Evolutionary conservation across 1,140 invertebrate genomes (phyloP), one percentile per base, ranked within the genome.

Genomic region (Drosophila subpulchrella): DNA sequence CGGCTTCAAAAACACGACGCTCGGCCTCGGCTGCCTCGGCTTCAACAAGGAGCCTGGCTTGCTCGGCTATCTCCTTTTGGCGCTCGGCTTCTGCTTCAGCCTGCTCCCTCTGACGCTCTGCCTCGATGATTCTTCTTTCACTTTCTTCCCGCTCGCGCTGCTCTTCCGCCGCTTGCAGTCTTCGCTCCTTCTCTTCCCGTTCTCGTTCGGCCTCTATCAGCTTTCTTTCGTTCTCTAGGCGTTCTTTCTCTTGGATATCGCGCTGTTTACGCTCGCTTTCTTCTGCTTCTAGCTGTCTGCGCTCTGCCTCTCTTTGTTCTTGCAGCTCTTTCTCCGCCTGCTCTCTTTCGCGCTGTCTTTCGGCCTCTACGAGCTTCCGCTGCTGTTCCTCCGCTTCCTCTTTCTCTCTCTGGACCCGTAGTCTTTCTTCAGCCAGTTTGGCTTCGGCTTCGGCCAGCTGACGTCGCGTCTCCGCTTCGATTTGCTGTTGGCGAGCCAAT

Each of bases 361-460:
- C 72, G 17, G 70, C 68, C 44, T 73, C 70, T 4, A 54, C 10
- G 0, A 73, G 47, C 46, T 54, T 73, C 12, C 13, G 39, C 3
- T 59, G 46, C 65, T 68, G 62, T 44, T 61, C 55, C 11, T 75
- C 70, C 17, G 65, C 47, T 30, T 68, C 76, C n/a, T 57, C 65
- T 8, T 42, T 50, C n/a, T 68, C 61, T 38, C 15, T 36, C 30
- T 54, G 63, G 8, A 81, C 71, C 34, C 61, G 15, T 4, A 38
- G 61, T 12, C 61, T 36, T 17, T 44, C 60, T 38, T 73, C 47
- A 7, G 50, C 58, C 57, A 77, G 38, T 34, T 77, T 68, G 24
- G 66, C 75, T 32, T 91, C 90, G 20, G 90, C 90, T 39, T 89
- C 70, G 8, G 75, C 83, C 72, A 91, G 53, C 59, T 91, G 81